These are phyloP conservation scores for Accipiter cooperii DNA, from an alignment of 2,113 vertebrate genomes.

Conservation along the genomic window DNA sequence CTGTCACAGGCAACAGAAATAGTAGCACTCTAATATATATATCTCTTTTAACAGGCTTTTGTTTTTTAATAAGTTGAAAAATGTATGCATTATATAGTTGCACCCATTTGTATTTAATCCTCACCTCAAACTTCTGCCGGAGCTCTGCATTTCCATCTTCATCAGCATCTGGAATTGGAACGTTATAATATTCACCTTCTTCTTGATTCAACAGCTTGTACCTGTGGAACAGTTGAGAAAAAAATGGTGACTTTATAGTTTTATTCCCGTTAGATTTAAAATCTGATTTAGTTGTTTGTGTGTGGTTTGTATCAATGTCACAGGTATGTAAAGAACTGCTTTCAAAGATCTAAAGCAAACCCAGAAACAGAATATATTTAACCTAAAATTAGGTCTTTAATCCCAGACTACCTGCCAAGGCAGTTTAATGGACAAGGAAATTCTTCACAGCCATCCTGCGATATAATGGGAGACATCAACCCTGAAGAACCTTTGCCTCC, in stretches of 20 bases:
- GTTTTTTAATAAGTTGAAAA: not conserved
- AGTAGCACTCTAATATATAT: not conserved
- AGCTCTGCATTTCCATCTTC: slow-evolving; percentile 89
- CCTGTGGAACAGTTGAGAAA: slow-evolving; percentile 65
- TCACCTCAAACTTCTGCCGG: slow-evolving; percentile 95
- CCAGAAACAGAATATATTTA: not conserved
- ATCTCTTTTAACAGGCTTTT: not conserved
- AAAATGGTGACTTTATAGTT: not conserved
- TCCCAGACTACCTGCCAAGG: not conserved
- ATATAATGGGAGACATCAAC: not conserved
- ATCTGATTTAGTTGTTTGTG: not conserved
- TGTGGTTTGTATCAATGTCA: not conserved
- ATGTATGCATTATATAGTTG: not conserved
- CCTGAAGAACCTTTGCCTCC: not conserved
- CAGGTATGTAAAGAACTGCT: not conserved
- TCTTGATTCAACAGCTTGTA: slow-evolving; percentile 95
- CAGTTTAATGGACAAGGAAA: not conserved
- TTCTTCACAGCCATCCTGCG: not conserved
- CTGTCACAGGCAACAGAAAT: not conserved
- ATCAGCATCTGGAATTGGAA: slow-evolving; percentile 90
- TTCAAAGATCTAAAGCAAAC: not conserved
- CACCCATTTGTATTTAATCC: not conserved
- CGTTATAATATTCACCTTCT: slow-evolving; percentile 96
- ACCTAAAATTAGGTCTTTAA: not conserved
- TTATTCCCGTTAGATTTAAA: not conserved